Conservation (phyloP, 2,888 invertebrate genomes). For the Glomeris marginata region DNA sequence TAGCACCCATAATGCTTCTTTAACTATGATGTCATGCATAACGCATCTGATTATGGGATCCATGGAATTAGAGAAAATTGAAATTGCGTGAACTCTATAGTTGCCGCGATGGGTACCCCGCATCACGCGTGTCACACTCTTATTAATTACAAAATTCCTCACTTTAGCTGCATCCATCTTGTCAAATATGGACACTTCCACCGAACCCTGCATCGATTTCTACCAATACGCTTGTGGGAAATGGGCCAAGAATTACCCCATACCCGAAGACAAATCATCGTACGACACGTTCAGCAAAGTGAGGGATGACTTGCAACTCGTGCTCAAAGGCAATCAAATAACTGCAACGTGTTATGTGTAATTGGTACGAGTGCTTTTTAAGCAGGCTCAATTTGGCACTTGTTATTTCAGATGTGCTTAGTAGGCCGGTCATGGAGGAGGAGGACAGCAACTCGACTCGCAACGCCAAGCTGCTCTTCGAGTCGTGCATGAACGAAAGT, state of each 20-base stretch:
- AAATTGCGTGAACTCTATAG: too few relatives aligned
- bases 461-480: slow-evolving; percentile 19
- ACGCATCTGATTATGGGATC: neutral
- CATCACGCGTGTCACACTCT: too few relatives aligned
- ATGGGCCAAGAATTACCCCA: slow-evolving; percentile 12
- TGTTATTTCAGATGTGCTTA: slow-evolving; percentile 17
- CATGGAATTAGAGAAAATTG: neutral
- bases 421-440: slow-evolving; percentile 14
- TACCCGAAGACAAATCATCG: slow-evolving; percentile 15
- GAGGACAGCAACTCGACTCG: slow-evolving; percentile 18
- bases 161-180: slow-evolving; percentile 13
- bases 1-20: too few relatives aligned
- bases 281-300: slow-evolving; percentile 13
- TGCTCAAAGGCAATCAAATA: slow-evolving; percentile 10
- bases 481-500: slow-evolving; percentile 21
- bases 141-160: too few relatives aligned
- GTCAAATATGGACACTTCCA: slow-evolving; percentile 13
- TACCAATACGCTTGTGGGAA: slow-evolving; percentile 15
- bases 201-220: slow-evolving; percentile 17
- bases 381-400: neutral
- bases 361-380: neutral
- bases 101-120: too few relatives aligned
- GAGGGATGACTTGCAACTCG: slow-evolving; percentile 12
- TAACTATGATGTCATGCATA: too few relatives aligned
- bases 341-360: neutral